Base-by-base conservation (phyloP, 2,888 invertebrate species). In the Myopa testacea region DNA sequence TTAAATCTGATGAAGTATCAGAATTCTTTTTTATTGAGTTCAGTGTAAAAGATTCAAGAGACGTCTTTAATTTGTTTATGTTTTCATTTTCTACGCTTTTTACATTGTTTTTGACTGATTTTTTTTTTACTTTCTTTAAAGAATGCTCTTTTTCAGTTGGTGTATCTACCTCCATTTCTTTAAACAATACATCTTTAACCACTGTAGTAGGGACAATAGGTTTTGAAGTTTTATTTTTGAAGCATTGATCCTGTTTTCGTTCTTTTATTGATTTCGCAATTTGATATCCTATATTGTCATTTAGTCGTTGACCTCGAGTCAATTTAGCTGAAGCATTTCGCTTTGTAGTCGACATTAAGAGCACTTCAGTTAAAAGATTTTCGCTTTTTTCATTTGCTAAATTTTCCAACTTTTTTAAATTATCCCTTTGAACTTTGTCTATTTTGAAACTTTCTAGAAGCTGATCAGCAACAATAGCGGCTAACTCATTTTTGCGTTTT, bases 391-490 rank as follows among this genome's bases (percentile, higher is more conserved):
- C 89, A 78, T 89, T 88, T 0, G 89, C 89, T 71, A 89, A 77
- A 75, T 89, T 88, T 81, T 89, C 89, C 16, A 89, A 81, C 78
- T 87, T 87, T 80, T 89, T 89, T 3, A 89, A 82, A 68, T 89
- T 89, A 78, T 89, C 88, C 4, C 89, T 84, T 0, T 88, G 85
- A 4, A 88, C 87, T 80, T 89, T 88, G 78, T 89, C 89, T 4
- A 89, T 87, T 80, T 89, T 89, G 52, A 89, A 89, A 81, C 89
- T 89, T 74, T 89, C 89, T 65, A 89, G 70, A 58, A 89, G 80
- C 78, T 89, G 89, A 82, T 89, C 89, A 4, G 89, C 89, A 62
- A 89, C 88, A 81, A 89, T 89, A 52, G 89, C 89, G 0, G 89
- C 89, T 58, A 89, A 79, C 63, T 89, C 89, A 80, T 89, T 89